phyloP scores from a whole-genome alignment of 2,113 vertebrate genomes.

The Aspiorhynchus laticeps region DNA sequence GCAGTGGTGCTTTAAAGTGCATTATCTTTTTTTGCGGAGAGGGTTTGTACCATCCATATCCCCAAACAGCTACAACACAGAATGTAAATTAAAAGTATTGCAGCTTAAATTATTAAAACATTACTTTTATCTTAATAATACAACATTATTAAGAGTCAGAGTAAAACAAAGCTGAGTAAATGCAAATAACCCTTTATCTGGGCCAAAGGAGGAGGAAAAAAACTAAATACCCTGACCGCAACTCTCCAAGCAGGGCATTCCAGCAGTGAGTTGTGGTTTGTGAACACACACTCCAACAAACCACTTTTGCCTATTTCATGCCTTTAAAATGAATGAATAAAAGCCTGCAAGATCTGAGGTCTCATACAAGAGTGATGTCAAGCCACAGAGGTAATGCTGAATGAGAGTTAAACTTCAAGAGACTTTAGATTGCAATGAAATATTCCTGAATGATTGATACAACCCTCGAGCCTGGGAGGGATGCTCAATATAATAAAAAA shows the following conservation, averaged over 20 bases:
- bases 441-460: background rate
- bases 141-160: background rate
- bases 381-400: slow-evolving; percentile 20
- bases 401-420: slow-evolving; percentile 20
- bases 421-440: background rate
- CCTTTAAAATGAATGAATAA: slow-evolving; percentile 38
- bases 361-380: slow-evolving; percentile 21
- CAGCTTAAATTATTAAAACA: background rate
- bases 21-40: background rate
- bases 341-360: slow-evolving; percentile 17
- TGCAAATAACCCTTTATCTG: background rate
- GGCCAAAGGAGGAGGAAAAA: background rate
- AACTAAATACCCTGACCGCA: slow-evolving; percentile 10
- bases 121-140: background rate
- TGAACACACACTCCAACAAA: slow-evolving; percentile 30
- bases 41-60: background rate
- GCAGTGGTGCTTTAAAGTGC: background rate
- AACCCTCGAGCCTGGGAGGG: background rate
- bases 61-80: background rate
- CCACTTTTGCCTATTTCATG: slow-evolving; percentile 33
- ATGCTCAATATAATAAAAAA: background rate
- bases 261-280: slow-evolving; percentile 26
- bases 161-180: background rate
- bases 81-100: background rate
- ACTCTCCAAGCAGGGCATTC: slow-evolving; percentile 39